A percentile compares a stretch with the other conserved stretches of the same genome.
Conservation (phyloP, 1,140 invertebrate genomes). For the Drosophila kanapiae region DNA sequence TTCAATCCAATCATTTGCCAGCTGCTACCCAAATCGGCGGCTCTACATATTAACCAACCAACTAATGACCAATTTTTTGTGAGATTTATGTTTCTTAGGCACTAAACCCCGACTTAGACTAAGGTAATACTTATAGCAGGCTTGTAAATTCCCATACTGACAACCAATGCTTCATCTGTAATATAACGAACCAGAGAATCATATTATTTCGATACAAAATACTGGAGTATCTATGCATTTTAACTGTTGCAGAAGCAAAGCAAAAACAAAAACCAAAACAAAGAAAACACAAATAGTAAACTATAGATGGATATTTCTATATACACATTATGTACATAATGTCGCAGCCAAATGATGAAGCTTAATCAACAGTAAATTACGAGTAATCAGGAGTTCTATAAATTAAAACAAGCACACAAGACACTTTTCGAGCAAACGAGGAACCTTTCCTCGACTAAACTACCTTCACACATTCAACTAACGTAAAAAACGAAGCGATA, state of each 20-base stretch:
- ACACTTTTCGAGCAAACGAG: slow-evolving; percentile 76
- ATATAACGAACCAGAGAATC: slow-evolving; percentile 60
- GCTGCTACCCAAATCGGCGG: slow-evolving; percentile 13
- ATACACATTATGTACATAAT: slow-evolving; percentile 48
- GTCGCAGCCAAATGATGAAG: slow-evolving; percentile 63
- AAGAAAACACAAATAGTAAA: slow-evolving; percentile 44
- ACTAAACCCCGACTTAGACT: slow-evolving; percentile 50
- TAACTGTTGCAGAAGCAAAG: slow-evolving; percentile 48
- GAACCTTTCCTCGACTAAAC: slow-evolving; percentile 79
- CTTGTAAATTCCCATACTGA: slow-evolving; percentile 78
- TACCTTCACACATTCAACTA: slow-evolving; percentile 79
- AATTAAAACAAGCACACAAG: slow-evolving; percentile 59
- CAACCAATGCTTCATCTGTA: slow-evolving; percentile 76
- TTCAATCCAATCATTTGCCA: slow-evolving; percentile 45
- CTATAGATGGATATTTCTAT: slow-evolving; percentile 50
- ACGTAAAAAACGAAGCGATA: slow-evolving; percentile 35
- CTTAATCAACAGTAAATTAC: slow-evolving; percentile 32
- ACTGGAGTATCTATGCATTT: slow-evolving; percentile 59
- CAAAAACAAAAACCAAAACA: slow-evolving; percentile 14
- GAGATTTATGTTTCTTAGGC: slow-evolving; percentile 66
- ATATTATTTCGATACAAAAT: slow-evolving; percentile 65
- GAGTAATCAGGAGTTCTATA: slow-evolving; percentile 40
- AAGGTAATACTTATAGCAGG: slow-evolving; percentile 49
- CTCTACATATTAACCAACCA: slow-evolving; percentile 50
- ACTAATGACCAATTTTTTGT: slow-evolving; percentile 79